phyloP scores from a whole-genome alignment of 2,113 vertebrate genomes.

The Carlito syrichta region DNA sequence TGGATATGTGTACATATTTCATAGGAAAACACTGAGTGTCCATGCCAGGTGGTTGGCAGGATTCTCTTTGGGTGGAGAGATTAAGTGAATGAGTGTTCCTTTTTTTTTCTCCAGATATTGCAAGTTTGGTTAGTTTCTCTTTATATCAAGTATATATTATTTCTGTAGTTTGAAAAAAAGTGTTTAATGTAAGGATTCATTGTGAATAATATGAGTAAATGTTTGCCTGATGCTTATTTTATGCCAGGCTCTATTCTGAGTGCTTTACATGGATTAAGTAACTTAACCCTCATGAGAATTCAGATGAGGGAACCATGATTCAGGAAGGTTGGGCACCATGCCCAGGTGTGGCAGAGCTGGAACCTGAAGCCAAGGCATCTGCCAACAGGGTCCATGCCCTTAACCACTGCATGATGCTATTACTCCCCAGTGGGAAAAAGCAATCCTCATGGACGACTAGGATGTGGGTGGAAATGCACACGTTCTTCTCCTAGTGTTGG shows the following conservation, averaged over 20 bases:
- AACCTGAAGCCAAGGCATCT: not conserved
- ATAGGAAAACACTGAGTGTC: not conserved
- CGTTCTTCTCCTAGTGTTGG: not conserved
- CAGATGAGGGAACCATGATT: not conserved
- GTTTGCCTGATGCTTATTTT: not conserved
- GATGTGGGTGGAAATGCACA: rapidly evolving
- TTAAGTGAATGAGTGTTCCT: not conserved
- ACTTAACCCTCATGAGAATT: not conserved
- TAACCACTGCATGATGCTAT: rapidly evolving
- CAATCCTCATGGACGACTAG: not conserved
- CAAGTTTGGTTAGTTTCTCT: not conserved
- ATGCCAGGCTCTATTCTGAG: not conserved
- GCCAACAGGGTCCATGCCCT: not conserved
- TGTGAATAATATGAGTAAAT: not conserved
- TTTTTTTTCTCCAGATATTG: not conserved
- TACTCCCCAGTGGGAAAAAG: not conserved
- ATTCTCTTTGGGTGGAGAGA: not conserved
- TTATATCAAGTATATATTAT: not conserved
- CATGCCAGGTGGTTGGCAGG: too few species aligned
- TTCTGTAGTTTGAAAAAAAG: not conserved
- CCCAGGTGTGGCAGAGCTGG: not conserved
- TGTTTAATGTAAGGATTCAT: not conserved
- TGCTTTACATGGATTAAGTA: not conserved
- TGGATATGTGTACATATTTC: not conserved
- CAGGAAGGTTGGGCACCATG: not conserved